phyloP scores from a whole-genome alignment of 2,113 vertebrate genomes.

The Sceloporus undulatus region DNA sequence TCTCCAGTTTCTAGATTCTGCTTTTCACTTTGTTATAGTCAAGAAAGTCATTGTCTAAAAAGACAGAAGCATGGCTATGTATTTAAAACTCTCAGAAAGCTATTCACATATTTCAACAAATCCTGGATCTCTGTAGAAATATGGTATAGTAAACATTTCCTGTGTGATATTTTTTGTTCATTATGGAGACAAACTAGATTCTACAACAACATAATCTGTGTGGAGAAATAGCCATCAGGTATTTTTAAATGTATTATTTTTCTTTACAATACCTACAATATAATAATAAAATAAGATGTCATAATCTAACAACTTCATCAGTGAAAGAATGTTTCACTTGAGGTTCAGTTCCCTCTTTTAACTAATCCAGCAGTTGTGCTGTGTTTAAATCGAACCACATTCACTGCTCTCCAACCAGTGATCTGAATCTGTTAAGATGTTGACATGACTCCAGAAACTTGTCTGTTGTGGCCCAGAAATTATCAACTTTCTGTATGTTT shows the following conservation, averaged over 20 bases:
- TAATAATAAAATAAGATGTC: not conserved
- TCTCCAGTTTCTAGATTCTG: not conserved
- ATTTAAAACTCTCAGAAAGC: not conserved
- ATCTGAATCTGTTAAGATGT: constrained; percentile 8
- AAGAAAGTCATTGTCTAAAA: not conserved
- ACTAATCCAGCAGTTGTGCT: not conserved
- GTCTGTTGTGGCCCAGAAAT: constrained; percentile 44
- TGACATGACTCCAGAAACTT: constrained; percentile 38
- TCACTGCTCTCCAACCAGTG: not conserved
- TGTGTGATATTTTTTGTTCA: not conserved
- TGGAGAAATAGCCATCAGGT: too few species aligned
- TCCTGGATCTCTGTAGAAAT: not conserved
- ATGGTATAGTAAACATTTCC: not conserved
- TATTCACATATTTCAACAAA: not conserved
- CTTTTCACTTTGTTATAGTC: not conserved
- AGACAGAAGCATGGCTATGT: not conserved
- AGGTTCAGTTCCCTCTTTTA: not conserved
- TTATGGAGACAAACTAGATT: constrained; percentile 13
- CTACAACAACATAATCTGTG: too few species aligned
- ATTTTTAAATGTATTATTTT: too few species aligned
- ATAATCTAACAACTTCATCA: too few species aligned
- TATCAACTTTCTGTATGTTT: constrained; percentile 39
- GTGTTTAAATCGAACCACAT: not conserved
- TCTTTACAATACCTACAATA: too few species aligned
- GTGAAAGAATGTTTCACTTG: too few species aligned